A percentile compares a stretch with the other conserved stretches of the same genome.
Conservation (phyloP, 2,113 vertebrate species). For the cattle (Bos taurus) region DNA sequence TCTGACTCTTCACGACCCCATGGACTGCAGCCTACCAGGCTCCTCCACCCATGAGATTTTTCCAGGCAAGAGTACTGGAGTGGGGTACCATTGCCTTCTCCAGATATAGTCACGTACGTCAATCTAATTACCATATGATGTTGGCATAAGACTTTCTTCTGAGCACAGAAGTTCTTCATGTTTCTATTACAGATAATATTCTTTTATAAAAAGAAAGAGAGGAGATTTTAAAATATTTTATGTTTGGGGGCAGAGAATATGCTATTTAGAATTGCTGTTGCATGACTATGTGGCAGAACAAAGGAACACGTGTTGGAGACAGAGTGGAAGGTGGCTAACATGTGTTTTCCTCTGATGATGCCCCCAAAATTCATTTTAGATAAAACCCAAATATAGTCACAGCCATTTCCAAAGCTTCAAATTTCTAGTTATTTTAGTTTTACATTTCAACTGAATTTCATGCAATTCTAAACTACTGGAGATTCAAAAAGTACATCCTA, state of each 20-base stretch:
- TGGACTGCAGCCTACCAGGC: no score
- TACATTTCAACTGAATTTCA: background rate
- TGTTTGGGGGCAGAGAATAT: background rate
- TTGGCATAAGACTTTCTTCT: background rate
- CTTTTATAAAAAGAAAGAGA: background rate
- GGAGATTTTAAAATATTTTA: background rate
- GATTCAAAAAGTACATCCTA: background rate
- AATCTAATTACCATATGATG: background rate
- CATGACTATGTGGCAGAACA: accelerated
- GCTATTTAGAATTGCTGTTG: background rate
- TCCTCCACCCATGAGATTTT: no score
- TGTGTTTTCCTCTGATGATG: background rate
- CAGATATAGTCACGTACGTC: background rate
- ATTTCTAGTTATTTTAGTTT: background rate
- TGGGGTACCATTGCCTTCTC: no score
- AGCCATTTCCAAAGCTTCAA: background rate
- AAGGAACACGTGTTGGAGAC: background rate
- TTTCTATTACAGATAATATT: background rate
- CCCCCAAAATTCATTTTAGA: background rate
- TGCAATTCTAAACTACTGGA: background rate
- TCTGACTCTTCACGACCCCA: no score
- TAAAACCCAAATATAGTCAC: constrained; percentile 20
- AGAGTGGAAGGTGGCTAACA: background rate
- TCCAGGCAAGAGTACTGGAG: no score
- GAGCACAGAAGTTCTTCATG: background rate